Evolutionary conservation across 2,888 invertebrate species (phyloP).

Genomic region (Limenitis camilla): DNA sequence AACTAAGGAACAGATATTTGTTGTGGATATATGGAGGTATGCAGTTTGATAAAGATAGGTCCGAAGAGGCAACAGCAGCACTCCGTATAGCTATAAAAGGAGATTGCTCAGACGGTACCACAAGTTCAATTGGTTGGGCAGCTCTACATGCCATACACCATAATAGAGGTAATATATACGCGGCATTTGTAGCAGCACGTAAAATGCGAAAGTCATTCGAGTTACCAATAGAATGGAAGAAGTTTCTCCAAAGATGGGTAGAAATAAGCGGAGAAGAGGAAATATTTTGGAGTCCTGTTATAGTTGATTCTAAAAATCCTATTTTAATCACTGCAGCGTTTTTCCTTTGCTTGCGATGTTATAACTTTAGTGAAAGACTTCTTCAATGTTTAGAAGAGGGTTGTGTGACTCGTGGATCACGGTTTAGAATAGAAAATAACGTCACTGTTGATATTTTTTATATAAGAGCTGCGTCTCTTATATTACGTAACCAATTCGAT

Average conservation of each 20-base stretch:
- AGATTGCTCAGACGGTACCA: slow-evolving; percentile 52
- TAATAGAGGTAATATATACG: slow-evolving; percentile 34
- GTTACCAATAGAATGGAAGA: slow-evolving; percentile 49
- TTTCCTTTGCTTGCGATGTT: slow-evolving; percentile 60
- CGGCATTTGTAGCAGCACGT: slow-evolving; percentile 52
- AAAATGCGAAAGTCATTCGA: slow-evolving; percentile 59
- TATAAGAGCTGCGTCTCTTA: slow-evolving; percentile 45
- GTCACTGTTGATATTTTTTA: slow-evolving; percentile 45
- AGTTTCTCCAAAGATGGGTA: slow-evolving; percentile 46
- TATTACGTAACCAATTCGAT: slow-evolving; percentile 40
- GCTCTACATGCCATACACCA: slow-evolving; percentile 57
- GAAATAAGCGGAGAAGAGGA: slow-evolving; percentile 61
- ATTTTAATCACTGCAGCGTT: slow-evolving; percentile 59
- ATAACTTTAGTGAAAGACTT: slow-evolving; percentile 45
- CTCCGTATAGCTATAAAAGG: slow-evolving; percentile 57
- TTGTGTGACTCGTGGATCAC: slow-evolving; percentile 45
- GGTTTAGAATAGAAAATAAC: slow-evolving; percentile 24
- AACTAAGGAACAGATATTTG: slow-evolving; percentile 50
- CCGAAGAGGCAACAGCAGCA: slow-evolving; percentile 43
- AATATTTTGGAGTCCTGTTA: slow-evolving; percentile 49
- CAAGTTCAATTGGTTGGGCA: slow-evolving; percentile 61
- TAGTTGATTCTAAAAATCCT: slow-evolving; percentile 42
- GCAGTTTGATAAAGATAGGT: slow-evolving; percentile 46
- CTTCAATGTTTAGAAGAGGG: slow-evolving; percentile 46
- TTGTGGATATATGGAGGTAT: slow-evolving; percentile 55